These are phyloP conservation scores for Epinotia ramella DNA, from an alignment of 2,888 invertebrate species.

Conservation along the genomic window DNA sequence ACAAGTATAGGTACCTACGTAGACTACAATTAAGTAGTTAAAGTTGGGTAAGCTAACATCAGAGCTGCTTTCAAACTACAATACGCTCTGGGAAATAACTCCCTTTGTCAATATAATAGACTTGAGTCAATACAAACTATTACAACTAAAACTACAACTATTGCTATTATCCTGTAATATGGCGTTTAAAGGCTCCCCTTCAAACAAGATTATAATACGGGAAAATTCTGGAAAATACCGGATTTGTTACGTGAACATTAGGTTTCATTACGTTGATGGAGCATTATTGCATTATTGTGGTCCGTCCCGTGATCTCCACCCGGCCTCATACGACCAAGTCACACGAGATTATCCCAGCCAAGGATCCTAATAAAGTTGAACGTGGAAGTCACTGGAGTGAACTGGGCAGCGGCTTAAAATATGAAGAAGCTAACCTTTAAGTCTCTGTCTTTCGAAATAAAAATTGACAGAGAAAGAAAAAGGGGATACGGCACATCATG, in stretches of 20 bases:
- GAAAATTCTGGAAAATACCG: constrained; percentile 22
- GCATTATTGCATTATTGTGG: constrained; percentile 36
- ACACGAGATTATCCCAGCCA: neutral
- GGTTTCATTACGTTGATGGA: constrained; percentile 37
- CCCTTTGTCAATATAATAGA: neutral
- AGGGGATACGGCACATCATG: no score
- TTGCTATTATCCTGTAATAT: neutral
- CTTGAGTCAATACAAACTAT: neutral
- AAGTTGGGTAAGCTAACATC: neutral
- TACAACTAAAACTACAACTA: neutral
- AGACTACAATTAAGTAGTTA: no score
- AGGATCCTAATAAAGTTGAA: neutral
- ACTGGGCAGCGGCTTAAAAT: neutral
- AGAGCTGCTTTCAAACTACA: no score
- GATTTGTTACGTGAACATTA: constrained; percentile 23
- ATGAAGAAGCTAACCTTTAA: no score
- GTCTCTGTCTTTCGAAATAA: no score
- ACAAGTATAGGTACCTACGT: no score
- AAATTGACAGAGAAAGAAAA: no score
- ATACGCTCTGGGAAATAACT: no score
- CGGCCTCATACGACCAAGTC: constrained; percentile 13
- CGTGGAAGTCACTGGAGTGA: neutral
- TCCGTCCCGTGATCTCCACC: constrained; percentile 26
- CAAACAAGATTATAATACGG: neutral
- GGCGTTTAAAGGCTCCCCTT: constrained; percentile 5